A percentile compares a stretch with the other conserved stretches of the same genome.
phyloP scores from a whole-genome alignment of 2,888 invertebrate genomes.

The Tridacna crocea region DNA sequence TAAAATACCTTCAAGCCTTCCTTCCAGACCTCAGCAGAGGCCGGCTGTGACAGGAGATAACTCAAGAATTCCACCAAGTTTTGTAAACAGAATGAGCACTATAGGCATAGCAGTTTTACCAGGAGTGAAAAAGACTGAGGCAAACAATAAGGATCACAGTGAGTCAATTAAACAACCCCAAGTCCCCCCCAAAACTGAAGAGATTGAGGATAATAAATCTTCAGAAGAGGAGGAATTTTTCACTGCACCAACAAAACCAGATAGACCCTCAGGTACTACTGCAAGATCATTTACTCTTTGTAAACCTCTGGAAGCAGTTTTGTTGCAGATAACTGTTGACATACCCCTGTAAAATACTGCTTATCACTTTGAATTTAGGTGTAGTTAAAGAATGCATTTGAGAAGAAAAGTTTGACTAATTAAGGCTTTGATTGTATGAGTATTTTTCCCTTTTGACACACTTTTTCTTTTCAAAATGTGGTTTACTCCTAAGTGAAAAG shows the following conservation, averaged over 20 bases:
- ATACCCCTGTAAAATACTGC: too few species aligned
- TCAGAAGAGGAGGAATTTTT: conserved; percentile 46
- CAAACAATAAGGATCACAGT: not conserved
- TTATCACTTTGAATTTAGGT: too few species aligned
- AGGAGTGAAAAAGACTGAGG: not conserved
- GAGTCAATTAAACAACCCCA: not conserved
- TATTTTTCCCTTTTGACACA: not conserved
- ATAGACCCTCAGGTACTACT: conserved; percentile 51
- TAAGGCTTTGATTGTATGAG: not conserved
- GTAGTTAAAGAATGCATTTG: not conserved
- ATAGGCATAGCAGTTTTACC: not conserved
- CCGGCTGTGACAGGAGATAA: not conserved
- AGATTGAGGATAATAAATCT: conserved; percentile 25
- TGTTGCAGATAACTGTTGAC: too few species aligned
- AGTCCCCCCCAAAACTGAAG: conserved; percentile 35
- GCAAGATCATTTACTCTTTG: not conserved
- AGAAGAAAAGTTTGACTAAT: not conserved
- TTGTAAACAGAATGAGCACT: not conserved
- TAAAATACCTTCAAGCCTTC: not conserved
- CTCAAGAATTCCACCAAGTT: conserved; percentile 10
- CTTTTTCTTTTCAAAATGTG: not conserved
- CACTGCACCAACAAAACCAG: conserved; percentile 48
- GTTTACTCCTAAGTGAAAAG: too few species aligned
- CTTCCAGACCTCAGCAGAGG: conserved; percentile 17
- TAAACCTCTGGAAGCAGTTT: too few species aligned